Evolutionary conservation across 2,797 vertebrate species (phyloP).

Genomic region (Cyclura pinguis): DNA sequence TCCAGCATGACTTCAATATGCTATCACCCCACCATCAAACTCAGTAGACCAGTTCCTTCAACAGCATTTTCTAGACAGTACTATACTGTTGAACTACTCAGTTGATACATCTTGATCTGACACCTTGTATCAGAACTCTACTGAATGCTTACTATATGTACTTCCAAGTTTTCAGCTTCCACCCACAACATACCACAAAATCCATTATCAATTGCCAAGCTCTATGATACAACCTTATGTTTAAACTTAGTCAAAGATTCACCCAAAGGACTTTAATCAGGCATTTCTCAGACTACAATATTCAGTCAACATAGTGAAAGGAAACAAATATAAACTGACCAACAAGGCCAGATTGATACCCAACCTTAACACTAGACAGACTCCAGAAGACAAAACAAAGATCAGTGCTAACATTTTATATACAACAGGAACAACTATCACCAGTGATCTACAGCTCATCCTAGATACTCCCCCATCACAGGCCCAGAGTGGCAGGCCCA

Average conservation of each 20-base stretch:
- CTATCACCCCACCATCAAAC: no score
- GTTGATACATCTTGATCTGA: no score
- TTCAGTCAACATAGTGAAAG: neutral
- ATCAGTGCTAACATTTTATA: neutral
- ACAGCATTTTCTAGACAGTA: neutral
- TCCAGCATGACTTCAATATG: no score
- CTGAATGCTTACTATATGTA: neutral
- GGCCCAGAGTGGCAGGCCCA: neutral
- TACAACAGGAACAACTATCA: neutral
- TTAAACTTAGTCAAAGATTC: neutral
- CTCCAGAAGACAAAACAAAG: neutral
- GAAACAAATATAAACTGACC: neutral
- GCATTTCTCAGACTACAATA: neutral
- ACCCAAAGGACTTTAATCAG: neutral
- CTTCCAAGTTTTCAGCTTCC: neutral
- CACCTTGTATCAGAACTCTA: neutral
- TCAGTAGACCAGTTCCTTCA: no score
- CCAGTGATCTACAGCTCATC: neutral
- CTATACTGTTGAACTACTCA: neutral
- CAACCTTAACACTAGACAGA: neutral
- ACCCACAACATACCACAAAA: no score
- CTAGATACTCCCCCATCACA: neutral
- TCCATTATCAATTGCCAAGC: neutral
- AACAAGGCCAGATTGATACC: neutral
- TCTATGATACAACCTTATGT: neutral